Percentiles rank a stretch among this genome's conserved stretches.
These are phyloP conservation scores for Fratercula arctica DNA, from an alignment of 2,797 vertebrate species.

Conservation along the genomic window DNA sequence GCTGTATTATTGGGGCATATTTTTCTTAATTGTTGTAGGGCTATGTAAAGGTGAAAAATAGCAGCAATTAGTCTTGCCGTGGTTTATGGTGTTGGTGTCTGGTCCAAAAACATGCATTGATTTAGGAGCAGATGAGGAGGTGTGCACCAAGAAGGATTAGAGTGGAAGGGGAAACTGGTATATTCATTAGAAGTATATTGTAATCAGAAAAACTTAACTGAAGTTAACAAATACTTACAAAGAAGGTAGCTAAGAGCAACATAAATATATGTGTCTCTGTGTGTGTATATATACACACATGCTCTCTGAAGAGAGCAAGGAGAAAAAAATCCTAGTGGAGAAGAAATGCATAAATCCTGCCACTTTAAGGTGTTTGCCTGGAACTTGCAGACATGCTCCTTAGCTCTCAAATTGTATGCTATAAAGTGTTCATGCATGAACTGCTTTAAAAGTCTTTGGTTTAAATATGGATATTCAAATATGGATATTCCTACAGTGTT, in stretches of 20 bases:
- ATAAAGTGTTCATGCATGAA: not conserved
- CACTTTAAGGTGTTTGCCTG: not conserved
- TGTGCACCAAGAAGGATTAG: not conserved
- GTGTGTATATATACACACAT: too few species aligned
- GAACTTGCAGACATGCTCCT: not conserved
- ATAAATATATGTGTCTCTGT: rapidly evolving
- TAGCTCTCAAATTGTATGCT: not conserved
- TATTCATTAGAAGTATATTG: not conserved
- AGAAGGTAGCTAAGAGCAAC: not conserved
- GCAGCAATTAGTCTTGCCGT: not conserved
- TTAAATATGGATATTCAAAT: not conserved
- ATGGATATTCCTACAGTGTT: not conserved
- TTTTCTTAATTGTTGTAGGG: not conserved
- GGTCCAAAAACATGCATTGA: not conserved
- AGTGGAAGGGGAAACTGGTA: not conserved
- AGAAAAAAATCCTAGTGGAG: not conserved
- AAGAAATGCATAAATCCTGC: not conserved
- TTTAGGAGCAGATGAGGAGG: not conserved
- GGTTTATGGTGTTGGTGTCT: not conserved
- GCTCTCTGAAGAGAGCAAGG: not conserved
- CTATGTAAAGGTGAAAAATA: not conserved
- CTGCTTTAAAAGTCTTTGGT: not conserved
- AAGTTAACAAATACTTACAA: not conserved
- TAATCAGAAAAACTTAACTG: not conserved
- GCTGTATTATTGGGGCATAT: not conserved